Base-by-base conservation (phyloP, 1,140 invertebrate genomes). In the Epicauta chinensis region DNA sequence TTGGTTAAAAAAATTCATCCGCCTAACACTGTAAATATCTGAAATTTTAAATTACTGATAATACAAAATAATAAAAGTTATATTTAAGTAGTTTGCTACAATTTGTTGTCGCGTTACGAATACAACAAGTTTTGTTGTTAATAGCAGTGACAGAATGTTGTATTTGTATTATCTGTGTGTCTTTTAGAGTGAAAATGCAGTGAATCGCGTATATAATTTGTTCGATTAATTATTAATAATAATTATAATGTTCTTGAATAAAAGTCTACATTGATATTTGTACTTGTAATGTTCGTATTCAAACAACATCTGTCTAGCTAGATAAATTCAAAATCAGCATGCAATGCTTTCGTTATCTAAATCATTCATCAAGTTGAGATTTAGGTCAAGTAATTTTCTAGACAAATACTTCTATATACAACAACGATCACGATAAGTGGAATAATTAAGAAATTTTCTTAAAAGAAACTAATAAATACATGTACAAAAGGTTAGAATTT, bases 401-500 rank as follows among this genome's bases (percentile, higher is more conserved):
- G 30, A 49, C 46, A 49, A 49, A 49, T 37, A 49, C 46, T 49
- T 17, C 6, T 31, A 49, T 30, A 49, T 34, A 34, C 12, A 34
- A 12, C 3, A 34, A 30, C 23, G 30, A 49, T 39, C 36, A 13
- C 13, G 46, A 49, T 49, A 49, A 49, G 46, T 39, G 23, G 37
- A 16, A 49, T 49, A 49, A 49, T 49, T 49, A 49, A 49, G 46
- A 49, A 49, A 49, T 49, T 40, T 34, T 49, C 37, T 49, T 49
- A 30, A 34, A 49, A 49, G 36, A 49, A 49, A 39, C 36, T 35
- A 49, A 49, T 49, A 49, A 49, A 49, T 49, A 40, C 36, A 38
- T 49, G 46, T 36, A 43, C 23, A 43, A 51, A 51, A 51, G 50
- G 50, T 51, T 51, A 43, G 42, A 51, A 51, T 43, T 51, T 51